Conservation (phyloP, 2,113 vertebrate species). For the Marmota flaviventris region DNA sequence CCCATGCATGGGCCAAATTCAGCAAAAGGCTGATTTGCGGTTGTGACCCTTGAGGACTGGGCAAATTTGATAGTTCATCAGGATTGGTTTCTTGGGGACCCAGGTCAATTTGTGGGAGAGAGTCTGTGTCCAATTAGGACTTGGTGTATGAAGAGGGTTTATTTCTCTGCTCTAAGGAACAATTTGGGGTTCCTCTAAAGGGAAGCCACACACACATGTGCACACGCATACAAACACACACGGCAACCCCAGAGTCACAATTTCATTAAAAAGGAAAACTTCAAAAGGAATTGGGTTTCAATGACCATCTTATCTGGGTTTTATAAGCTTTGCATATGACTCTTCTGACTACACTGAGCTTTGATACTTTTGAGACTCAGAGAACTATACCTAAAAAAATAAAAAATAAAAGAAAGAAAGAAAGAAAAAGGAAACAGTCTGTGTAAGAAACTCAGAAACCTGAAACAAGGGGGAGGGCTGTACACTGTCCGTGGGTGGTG, state of each 20-base stretch:
- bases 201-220: neutral
- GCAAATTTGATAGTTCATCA: slow-evolving; percentile 77
- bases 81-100: slow-evolving; percentile 71
- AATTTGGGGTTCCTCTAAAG: slow-evolving; percentile 53
- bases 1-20: slow-evolving; percentile 75
- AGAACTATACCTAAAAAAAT: neutral
- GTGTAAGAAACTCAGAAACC: slow-evolving; percentile 45
- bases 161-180: slow-evolving; percentile 57
- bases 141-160: slow-evolving; percentile 43
- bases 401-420: neutral
- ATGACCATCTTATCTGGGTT: slow-evolving; percentile 16
- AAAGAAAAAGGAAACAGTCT: neutral
- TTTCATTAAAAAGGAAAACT: slow-evolving; percentile 66
- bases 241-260: neutral
- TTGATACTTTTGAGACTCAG: slow-evolving; percentile 18
- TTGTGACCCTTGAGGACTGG: slow-evolving; percentile 71
- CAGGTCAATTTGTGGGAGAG: slow-evolving; percentile 61
- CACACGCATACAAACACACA: neutral
- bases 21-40: slow-evolving; percentile 76
- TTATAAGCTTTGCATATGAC: neutral
- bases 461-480: neutral
- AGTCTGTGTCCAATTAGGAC: slow-evolving; percentile 80
- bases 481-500: rapidly evolving
- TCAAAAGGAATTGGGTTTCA: slow-evolving; percentile 65
- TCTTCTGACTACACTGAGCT: slow-evolving; percentile 1